phyloP scores from a whole-genome alignment of 2,113 vertebrate species.

The Lichenostomus cassidix region DNA sequence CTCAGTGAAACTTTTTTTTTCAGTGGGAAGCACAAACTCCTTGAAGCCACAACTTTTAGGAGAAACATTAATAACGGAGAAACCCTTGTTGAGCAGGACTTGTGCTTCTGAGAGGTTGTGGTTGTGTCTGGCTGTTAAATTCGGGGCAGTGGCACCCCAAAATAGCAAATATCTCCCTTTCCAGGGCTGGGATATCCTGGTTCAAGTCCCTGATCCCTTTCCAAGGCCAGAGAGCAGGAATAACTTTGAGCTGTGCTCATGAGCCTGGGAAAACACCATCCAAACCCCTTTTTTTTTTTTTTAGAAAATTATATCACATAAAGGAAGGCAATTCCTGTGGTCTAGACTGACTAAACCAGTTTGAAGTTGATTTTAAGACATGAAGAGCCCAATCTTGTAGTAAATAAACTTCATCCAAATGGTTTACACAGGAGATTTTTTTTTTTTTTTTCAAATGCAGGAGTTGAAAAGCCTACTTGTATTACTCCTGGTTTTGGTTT shows the following conservation, averaged over 20 bases:
- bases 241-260: neutral
- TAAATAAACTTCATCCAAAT: neutral
- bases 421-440: neutral
- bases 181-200: neutral
- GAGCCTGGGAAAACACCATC: neutral
- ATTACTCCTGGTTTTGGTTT: neutral
- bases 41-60: neutral
- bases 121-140: neutral
- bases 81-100: neutral
- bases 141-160: neutral
- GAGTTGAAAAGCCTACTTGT: neutral
- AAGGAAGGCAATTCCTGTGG: neutral
- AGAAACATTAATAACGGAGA: neutral
- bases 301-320: neutral
- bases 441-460: neutral
- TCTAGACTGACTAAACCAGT: neutral
- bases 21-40: neutral
- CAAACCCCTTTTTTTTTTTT: neutral
- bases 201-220: neutral
- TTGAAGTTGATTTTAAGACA: neutral
- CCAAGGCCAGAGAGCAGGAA: neutral
- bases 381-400: neutral
- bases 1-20: neutral
- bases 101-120: neutral
- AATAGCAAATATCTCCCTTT: neutral